Percentiles rank a stretch among this genome's conserved stretches.
Conservation (phyloP, 2,113 vertebrate species). For the Hyaena hyaena region DNA sequence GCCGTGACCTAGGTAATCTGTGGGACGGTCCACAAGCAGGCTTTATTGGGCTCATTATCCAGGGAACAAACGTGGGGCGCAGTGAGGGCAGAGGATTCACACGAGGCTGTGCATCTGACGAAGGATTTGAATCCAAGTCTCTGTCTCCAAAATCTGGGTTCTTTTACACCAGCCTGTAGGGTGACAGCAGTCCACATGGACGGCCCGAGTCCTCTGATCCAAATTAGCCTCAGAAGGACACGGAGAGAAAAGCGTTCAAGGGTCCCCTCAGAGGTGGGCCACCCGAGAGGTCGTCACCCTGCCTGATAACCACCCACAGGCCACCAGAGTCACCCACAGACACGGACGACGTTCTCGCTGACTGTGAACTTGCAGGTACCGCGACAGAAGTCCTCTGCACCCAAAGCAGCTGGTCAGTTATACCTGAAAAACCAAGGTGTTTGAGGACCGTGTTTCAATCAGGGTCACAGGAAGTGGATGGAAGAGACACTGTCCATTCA, state of each 20-base stretch:
- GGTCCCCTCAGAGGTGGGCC: background rate
- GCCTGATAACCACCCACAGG: rapidly evolving
- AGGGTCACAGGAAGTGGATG: background rate
- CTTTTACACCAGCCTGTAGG: background rate
- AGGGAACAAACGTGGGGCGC: background rate
- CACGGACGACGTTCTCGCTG: background rate
- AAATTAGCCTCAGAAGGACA: background rate
- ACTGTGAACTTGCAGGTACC: background rate
- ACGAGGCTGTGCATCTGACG: background rate
- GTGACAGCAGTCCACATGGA: background rate
- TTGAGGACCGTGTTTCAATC: background rate
- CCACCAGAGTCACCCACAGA: background rate
- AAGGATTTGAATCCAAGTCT: background rate
- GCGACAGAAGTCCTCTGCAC: background rate
- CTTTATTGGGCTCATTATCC: rapidly evolving
- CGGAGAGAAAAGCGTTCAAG: background rate
- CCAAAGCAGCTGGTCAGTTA: background rate
- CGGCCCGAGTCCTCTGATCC: background rate
- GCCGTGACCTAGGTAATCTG: too few relatives aligned
- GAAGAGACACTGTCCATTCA: background rate
- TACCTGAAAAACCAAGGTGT: background rate
- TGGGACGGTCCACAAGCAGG: too few relatives aligned
- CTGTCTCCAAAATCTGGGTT: background rate
- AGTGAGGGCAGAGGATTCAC: background rate
- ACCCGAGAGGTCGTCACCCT: background rate